phyloP scores from a whole-genome alignment of 2,888 invertebrate genomes.

The Tenthredo livida region DNA sequence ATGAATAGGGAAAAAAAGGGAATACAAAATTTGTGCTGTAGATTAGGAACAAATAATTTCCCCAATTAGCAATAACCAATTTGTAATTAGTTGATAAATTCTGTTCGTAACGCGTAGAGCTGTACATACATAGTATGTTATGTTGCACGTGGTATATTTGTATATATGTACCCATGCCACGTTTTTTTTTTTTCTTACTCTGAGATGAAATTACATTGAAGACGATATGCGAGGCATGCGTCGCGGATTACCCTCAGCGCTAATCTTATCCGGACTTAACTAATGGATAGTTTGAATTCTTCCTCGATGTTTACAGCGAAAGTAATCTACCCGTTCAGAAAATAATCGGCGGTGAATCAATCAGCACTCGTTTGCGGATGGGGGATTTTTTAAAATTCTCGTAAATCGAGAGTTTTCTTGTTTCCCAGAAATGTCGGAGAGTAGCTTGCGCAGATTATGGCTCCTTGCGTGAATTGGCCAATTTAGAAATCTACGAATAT shows the following conservation, averaged over 20 bases:
- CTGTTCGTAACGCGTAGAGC: not conserved
- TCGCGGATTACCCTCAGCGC: conserved; percentile 4
- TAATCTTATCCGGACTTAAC: conserved; percentile 38
- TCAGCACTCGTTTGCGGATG: not conserved
- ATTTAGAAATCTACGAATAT: not conserved
- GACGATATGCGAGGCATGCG: conserved; percentile 18
- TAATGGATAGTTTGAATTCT: conserved; percentile 37
- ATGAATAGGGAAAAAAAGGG: not conserved
- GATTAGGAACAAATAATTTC: conserved; percentile 20
- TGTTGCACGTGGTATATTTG: not conserved
- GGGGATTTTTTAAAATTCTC: not conserved
- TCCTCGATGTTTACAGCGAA: not conserved
- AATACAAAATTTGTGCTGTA: not conserved
- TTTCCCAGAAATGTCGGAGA: not conserved
- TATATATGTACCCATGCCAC: not conserved
- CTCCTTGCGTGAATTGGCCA: not conserved
- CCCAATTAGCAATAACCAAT: not conserved
- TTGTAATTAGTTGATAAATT: conserved; percentile 19
- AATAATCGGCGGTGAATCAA: not conserved
- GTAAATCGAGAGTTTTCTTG: not conserved
- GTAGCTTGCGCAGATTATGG: not conserved
- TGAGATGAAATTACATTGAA: conserved; percentile 4
- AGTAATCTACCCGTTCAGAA: not conserved
- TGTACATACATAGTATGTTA: not conserved
- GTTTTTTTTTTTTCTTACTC: not conserved